Evolutionary conservation across 2,888 invertebrate species (phyloP), one percentile per base, ranked within the genome.

Genomic region (Volucella zonaria): DNA sequence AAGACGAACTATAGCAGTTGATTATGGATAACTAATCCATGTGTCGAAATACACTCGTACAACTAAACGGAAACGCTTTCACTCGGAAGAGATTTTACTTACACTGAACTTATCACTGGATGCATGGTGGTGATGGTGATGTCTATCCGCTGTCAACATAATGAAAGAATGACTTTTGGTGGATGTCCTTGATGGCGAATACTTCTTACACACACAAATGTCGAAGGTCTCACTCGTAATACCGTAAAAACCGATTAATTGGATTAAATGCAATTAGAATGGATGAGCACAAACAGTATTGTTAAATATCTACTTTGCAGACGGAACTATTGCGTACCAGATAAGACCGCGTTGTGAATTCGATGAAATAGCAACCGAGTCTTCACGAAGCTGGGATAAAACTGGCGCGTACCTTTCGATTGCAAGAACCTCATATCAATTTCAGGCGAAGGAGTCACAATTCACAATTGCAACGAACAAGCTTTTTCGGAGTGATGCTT

Each of bases 91-190:
- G 4, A 31, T 31, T 31, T 45, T 78, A 87, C 87, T 73, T 87
- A 87, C 87, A 67, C 87, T 87, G 58, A 83, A 52, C 80, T 83
- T 87, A 43, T 80, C 80, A 51, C 74, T 82, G 14, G 61, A 12
- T 58, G 66, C 56, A 66, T 82, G 87, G 31, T 86, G 87, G 58
- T 83, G 82, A 38, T 14, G 47, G 49, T 73, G 73, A 61, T 82
- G 78, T 47, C 75, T 85, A 42, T 76, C 80, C 40, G 45, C 76
- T 45, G 83, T 66, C 56, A 77, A 81, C 82, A 82, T 87, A 45
- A 58, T 83, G 51, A 70, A 67, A 56, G 12, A 40, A 31, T 56
- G 12, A 31, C 31, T 31, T 31, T 31, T 31, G 0, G 31, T 31
- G 31, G 31, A 45, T 54, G 58, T 79, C 74, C 79, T 83, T 75